A percentile compares a stretch with the other conserved stretches of the same genome.
These are phyloP conservation scores for Pseudomyrmex flavicornis DNA, from an alignment of 1,140 invertebrate species.

Conservation along the genomic window DNA sequence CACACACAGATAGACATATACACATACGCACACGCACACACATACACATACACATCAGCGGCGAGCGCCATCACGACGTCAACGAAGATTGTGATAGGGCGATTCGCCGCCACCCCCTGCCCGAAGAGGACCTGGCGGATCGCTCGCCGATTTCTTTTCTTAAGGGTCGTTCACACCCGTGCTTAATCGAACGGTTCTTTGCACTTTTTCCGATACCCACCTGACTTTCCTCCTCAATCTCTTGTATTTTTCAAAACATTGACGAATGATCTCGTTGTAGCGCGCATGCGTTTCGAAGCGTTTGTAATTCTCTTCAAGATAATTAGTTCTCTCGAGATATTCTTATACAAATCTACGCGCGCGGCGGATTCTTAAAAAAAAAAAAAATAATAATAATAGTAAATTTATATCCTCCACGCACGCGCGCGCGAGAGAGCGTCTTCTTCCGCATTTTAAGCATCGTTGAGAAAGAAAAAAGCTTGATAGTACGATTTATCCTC, in stretches of 20 bases:
- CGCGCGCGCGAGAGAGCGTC: neutral
- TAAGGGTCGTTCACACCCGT: constrained; percentile 77
- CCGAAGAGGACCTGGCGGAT: constrained; percentile 65
- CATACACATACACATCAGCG: constrained; percentile 38
- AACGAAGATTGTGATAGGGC: constrained; percentile 83
- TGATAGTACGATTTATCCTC: constrained; percentile 6
- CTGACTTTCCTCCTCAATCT: neutral
- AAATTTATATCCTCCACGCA: neutral
- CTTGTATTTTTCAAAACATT: constrained; percentile 8
- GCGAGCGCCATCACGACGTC: constrained; percentile 73
- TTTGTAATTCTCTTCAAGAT: constrained; percentile 14
- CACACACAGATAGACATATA: no score
- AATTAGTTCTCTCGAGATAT: constrained; percentile 26
- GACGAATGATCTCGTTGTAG: constrained; percentile 21
- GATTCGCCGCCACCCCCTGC: constrained; percentile 63
- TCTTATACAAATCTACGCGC: neutral
- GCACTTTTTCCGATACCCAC: neutral
- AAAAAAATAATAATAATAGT: neutral
- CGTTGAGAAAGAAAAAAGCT: constrained; percentile 31
- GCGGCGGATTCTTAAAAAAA: constrained; percentile 28
- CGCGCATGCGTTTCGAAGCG: neutral
- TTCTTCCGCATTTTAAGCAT: constrained; percentile 11
- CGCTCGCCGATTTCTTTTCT: constrained; percentile 77
- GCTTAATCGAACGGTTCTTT: constrained; percentile 52
- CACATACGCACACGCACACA: no score